These are phyloP conservation scores for Molossus alvarezi DNA, from an alignment of 2,797 vertebrate genomes.

Conservation along the genomic window DNA sequence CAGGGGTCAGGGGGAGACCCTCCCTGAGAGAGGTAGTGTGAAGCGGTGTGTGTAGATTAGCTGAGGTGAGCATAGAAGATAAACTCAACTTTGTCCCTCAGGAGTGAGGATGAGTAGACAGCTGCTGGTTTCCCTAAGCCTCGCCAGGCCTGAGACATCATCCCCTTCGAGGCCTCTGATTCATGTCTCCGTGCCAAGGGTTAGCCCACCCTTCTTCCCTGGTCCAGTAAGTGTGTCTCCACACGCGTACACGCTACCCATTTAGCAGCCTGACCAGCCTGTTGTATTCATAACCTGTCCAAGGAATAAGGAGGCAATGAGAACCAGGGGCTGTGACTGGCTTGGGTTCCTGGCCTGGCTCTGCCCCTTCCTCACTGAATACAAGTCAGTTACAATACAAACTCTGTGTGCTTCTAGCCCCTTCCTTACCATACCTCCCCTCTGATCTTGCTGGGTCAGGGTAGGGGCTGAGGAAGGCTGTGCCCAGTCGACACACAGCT, in stretches of 20 bases:
- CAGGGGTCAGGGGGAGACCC: neutral
- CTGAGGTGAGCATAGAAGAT: neutral
- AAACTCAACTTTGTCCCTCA: neutral
- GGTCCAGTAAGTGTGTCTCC: neutral
- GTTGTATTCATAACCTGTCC: neutral
- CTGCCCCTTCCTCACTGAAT: neutral
- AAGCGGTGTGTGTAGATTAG: neutral
- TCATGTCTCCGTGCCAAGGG: neutral
- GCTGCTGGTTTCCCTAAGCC: slow-evolving; percentile 20
- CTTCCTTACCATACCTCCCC: neutral
- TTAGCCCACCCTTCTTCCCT: neutral
- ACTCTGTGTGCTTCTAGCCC: neutral
- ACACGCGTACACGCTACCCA: neutral
- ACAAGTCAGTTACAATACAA: neutral
- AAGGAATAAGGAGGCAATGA: neutral
- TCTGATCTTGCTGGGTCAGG: neutral
- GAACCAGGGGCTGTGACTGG: neutral
- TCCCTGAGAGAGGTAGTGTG: neutral
- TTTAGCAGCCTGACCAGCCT: neutral
- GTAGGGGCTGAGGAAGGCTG: neutral
- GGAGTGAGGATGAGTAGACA: neutral
- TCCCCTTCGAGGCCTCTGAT: neutral
- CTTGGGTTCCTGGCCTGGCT: neutral
- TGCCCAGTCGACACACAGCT: neutral
- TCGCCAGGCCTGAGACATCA: neutral